A percentile compares a stretch with the other conserved stretches of the same genome.
Evolutionary conservation across 2,888 invertebrate species (phyloP).

Genomic region (Acanthosepion lycidas): DNA sequence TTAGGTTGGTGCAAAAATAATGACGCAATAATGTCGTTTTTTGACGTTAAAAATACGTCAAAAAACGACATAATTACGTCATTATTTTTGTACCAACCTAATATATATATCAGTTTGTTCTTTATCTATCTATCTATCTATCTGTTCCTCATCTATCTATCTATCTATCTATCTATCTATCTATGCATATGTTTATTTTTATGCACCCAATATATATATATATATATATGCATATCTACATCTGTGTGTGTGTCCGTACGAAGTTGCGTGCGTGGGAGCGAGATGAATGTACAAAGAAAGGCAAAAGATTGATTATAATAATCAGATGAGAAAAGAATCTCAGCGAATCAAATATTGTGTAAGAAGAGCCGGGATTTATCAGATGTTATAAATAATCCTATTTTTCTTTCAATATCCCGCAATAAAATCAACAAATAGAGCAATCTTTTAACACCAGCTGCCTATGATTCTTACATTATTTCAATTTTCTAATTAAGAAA

Average conservation of each 20-base stretch:
- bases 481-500: not conserved
- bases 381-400: not conserved
- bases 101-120: too few species aligned
- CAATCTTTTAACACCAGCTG: slow-evolving; percentile 33
- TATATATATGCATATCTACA: too few species aligned
- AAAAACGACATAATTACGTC: too few species aligned
- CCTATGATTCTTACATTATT: not conserved
- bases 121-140: too few species aligned
- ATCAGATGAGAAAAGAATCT: not conserved
- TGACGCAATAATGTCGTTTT: too few species aligned
- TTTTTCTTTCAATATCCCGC: not conserved
- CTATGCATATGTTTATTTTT: too few species aligned
- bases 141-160: too few species aligned
- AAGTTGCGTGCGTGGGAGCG: not conserved
- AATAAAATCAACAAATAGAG: not conserved
- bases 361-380: not conserved
- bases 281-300: not conserved
- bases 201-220: too few species aligned
- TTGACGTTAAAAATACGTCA: too few species aligned
- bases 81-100: too few species aligned
- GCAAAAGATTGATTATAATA: not conserved
- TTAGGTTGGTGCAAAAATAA: too few species aligned
- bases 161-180: too few species aligned
- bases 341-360: not conserved
- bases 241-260: not conserved